Percentiles rank a stretch among this genome's conserved stretches.
Evolutionary conservation across 2,888 invertebrate species (phyloP).

Genomic region (Cloeon dipterum): DNA sequence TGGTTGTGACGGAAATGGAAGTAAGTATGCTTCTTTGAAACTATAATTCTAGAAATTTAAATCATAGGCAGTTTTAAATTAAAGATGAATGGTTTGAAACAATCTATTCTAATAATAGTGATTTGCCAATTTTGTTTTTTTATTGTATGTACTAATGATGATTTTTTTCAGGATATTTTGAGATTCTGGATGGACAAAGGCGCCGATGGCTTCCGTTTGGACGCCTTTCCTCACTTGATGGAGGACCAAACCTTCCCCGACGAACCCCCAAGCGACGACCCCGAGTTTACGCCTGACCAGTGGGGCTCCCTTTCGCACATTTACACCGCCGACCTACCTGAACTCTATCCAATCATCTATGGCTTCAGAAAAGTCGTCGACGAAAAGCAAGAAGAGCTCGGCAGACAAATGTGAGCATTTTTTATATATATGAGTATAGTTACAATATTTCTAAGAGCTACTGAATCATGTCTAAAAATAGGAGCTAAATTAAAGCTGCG

Average conservation of each 20-base stretch:
- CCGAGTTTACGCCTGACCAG: conserved; percentile 19
- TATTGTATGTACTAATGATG: too few species aligned
- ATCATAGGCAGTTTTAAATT: too few species aligned
- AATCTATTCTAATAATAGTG: too few species aligned
- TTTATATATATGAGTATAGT: too few species aligned
- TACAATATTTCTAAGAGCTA: too few species aligned
- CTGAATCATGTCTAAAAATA: neutral
- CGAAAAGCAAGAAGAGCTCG: neutral
- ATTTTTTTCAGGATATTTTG: conserved; percentile 26
- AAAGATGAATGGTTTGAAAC: too few species aligned
- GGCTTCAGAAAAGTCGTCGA: conserved; percentile 1
- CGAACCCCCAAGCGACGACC: conserved; percentile 21
- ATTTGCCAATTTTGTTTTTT: too few species aligned
- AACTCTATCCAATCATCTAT: conserved; percentile 13
- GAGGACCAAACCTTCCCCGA: conserved; percentile 18
- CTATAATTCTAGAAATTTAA: too few species aligned
- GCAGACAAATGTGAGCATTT: neutral
- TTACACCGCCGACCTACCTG: conserved; percentile 34
- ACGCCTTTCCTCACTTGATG: conserved; percentile 29
- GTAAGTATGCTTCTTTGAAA: too few species aligned
- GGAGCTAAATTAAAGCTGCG: too few species aligned
- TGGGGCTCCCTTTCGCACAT: conserved; percentile 34
- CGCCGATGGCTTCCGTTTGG: conserved; percentile 51
- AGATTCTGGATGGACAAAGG: conserved; percentile 51
- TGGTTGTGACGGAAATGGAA: conserved; percentile 40